Base-by-base conservation (phyloP, 37 sponge, comb jelly and placozoan genomes). In the Oscarella lobularis region DNA sequence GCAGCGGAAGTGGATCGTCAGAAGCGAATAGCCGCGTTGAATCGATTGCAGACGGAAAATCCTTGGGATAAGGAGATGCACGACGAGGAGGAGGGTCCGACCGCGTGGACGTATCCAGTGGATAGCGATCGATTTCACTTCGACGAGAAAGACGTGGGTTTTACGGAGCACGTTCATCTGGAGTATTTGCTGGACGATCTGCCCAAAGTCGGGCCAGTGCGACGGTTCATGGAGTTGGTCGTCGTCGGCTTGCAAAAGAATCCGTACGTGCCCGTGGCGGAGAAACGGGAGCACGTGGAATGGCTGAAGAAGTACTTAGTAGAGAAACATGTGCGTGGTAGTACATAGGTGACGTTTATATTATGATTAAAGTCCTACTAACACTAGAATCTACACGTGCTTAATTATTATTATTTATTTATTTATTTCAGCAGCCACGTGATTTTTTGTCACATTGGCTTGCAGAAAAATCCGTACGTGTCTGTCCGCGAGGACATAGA, bases 171-270 rank as follows among this genome's bases (percentile, higher is more conserved):
- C 80, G 93, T 92, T 2, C 38, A 87, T 9, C 77, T 92, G 36
- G 79, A 92, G 37, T 83, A 88, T 41, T 36, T 83, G 33, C 54
- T 85, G 20, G 67, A 80, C 33, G 76, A 79, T 48, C 9, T 48
- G 60, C 60, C 60, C 30, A 37, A 4, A 41, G 29, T 55, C 82
- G 93, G 93, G 5, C 89, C 89, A 5, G 90, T 88, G 34, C 73
- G 93, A 0, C 83, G 85, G 68, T 92, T 88, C 80, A 86, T 92
- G 86, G 89, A 92, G 70, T 54, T 92, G 73, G 93, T 92, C 35
- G 79, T 88, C 40, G 83, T 82, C 31, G 93, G 93, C 2, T 69
- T 92, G 4, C 88, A 88, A 29, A 88, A 83, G 87, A 92, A 88
- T 76, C 86, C 89, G 38, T 75, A 88, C 74, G 84, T 84, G 74